These are phyloP conservation scores for Enteromius argenteus DNA, from an alignment of 2,797 vertebrate species.

Conservation along the genomic window DNA sequence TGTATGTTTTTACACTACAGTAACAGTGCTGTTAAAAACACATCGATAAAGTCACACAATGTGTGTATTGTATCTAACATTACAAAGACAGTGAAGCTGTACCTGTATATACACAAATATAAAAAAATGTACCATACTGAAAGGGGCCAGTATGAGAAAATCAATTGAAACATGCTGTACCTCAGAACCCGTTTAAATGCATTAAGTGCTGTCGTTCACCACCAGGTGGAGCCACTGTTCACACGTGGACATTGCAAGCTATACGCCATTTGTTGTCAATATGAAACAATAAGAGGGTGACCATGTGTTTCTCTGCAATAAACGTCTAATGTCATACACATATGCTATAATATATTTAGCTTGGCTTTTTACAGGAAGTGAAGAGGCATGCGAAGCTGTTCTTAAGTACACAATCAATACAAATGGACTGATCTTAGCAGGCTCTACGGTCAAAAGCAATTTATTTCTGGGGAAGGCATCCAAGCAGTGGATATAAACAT, in stretches of 20 bases:
- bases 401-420: conserved; percentile 9
- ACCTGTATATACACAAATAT: conserved; percentile 11
- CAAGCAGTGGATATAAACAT: neutral
- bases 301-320: conserved; percentile 44
- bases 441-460: neutral
- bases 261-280: conserved; percentile 11
- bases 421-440: neutral
- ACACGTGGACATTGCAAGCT: conserved; percentile 11
- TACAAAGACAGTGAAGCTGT: conserved; percentile 21
- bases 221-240: conserved; percentile 50
- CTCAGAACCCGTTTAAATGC: conserved; percentile 23
- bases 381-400: neutral
- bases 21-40: conserved; percentile 46
- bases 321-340: conserved; percentile 10
- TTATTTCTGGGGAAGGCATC: neutral
- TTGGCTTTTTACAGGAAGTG: neutral
- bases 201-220: conserved; percentile 18
- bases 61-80: conserved; percentile 37
- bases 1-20: conserved; percentile 45
- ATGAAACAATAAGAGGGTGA: conserved; percentile 35
- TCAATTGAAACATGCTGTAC: conserved; percentile 30
- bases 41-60: conserved; percentile 42
- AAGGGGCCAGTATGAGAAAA: conserved; percentile 4
- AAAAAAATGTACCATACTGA: neutral
- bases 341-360: conserved; percentile 20